phyloP scores from a whole-genome alignment of 2,888 invertebrate genomes.

The Eilema depressum region DNA sequence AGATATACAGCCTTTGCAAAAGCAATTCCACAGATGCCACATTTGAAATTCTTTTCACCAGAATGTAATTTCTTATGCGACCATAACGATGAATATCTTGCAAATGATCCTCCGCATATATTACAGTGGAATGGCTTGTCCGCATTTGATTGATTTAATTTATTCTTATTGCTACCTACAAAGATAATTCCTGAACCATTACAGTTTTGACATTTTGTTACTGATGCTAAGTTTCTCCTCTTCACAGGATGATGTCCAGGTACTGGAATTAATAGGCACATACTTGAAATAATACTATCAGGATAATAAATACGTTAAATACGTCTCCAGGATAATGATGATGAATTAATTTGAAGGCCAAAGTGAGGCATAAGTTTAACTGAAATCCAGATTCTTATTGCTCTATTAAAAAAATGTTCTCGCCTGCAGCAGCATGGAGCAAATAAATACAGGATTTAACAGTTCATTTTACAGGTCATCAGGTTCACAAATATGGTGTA shows the following conservation, averaged over 20 bases:
- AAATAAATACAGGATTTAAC: no score
- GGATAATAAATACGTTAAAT: no score
- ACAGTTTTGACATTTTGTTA: conserved; percentile 95
- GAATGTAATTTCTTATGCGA: conserved; percentile 95
- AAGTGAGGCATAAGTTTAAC: neutral
- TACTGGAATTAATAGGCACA: conserved; percentile 60
- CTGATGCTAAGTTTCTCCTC: conserved; percentile 93
- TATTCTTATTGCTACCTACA: conserved; percentile 89
- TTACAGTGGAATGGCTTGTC: conserved; percentile 96
- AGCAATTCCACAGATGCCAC: conserved; percentile 94
- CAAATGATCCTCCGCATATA: conserved; percentile 94
- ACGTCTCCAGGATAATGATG: no score
- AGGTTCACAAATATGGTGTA: no score
- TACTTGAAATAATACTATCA: no score
- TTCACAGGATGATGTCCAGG: conserved; percentile 92
- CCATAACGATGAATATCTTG: conserved; percentile 95
- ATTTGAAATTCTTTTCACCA: conserved; percentile 94
- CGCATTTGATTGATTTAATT: conserved; percentile 86
- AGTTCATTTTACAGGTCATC: no score
- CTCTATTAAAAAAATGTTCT: neutral
- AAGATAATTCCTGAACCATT: conserved; percentile 96
- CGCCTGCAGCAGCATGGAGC: no score
- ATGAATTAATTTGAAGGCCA: neutral
- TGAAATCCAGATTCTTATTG: neutral
- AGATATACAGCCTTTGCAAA: conserved; percentile 97